Evolutionary conservation across 2,113 vertebrate species (phyloP).

Genomic region (Tor tambroides): DNA sequence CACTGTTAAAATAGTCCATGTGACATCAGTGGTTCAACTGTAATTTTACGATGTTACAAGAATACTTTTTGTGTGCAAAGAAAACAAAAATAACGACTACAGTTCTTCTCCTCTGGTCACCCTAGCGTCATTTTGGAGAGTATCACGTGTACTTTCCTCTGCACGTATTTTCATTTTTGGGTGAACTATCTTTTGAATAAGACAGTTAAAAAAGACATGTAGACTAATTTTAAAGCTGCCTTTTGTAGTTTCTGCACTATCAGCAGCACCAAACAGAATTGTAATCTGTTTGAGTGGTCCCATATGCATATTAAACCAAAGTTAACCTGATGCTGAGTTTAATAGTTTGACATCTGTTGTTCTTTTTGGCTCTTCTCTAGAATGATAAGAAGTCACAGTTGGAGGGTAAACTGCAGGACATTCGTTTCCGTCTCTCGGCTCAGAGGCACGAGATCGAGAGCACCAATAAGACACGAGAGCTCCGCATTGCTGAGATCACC

Average conservation of each 20-base stretch:
- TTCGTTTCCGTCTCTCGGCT: slow-evolving; percentile 87
- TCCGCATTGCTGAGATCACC: slow-evolving; percentile 95
- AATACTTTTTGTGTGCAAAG: no score
- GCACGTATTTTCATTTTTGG: no score
- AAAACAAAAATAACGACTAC: no score
- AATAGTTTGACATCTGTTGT: slow-evolving; percentile 15
- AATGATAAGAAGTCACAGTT: slow-evolving; percentile 95
- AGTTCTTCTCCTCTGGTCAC: no score
- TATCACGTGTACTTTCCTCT: no score
- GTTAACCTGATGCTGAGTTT: background rate
- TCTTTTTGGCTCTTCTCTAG: slow-evolving; percentile 65
- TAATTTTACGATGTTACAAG: no score
- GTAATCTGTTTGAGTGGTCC: background rate
- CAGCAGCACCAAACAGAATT: background rate
- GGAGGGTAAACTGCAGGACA: slow-evolving; percentile 96
- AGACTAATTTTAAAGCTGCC: background rate
- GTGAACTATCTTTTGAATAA: background rate
- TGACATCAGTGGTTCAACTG: no score
- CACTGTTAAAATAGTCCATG: no score
- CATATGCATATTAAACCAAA: background rate
- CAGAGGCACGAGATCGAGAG: slow-evolving; percentile 96
- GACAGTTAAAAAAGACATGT: background rate
- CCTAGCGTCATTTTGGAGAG: no score
- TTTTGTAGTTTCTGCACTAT: background rate
- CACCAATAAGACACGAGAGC: slow-evolving; percentile 92